Base-by-base conservation (phyloP, 92 coral and sea anemone species). In the Zoanthus sansibaricus region DNA sequence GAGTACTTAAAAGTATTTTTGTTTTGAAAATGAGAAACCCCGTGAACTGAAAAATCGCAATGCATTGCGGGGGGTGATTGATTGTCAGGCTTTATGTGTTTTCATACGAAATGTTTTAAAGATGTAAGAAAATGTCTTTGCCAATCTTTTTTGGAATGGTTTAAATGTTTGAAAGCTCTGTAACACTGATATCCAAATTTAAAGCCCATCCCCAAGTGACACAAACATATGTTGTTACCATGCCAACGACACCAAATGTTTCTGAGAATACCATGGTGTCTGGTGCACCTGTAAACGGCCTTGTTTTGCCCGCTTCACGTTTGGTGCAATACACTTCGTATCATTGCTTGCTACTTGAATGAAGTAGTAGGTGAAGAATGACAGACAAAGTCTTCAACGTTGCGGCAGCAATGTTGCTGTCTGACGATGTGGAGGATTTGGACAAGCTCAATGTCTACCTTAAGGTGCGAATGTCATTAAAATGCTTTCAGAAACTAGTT, bases 331-430 rank as follows among this genome's bases (percentile, higher is more conserved):
- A 17, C 25, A 18, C 9, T 62, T 62, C 25, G 21, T 62, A 33
- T 31, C 46, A 15, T 13, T 21, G 17, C 46, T 30, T 69, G 15
- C 46, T 33, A 44, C 17, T 49, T 11, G 12, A 61, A 59, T 42
- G 9, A 15, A 21, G 31, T 1, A 69, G 3, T 16, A 8, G 6
- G 12, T 9, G 17, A 11, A 78, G 9, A 37, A 79, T 79, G 84
- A 55, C 58, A 58, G 72, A 37, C 1, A 79, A 61, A 44, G 84
- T 79, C 9, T 45, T 79, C 17, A 61, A 79, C 42, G 71, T 79
- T 8, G 84, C 69, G 30, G 69, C 84, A 25, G 45, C 84, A 14
- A 46, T 79, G 68, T 54, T 79, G 7, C 33, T 79, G 6, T 79
- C 62, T 61, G 84, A 79, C 42, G 84, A 79, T 2, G 84, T 59